Evolutionary conservation across 1,140 invertebrate genomes (phyloP), one percentile per base, ranked within the genome.

Genomic region (Nymphalis io): DNA sequence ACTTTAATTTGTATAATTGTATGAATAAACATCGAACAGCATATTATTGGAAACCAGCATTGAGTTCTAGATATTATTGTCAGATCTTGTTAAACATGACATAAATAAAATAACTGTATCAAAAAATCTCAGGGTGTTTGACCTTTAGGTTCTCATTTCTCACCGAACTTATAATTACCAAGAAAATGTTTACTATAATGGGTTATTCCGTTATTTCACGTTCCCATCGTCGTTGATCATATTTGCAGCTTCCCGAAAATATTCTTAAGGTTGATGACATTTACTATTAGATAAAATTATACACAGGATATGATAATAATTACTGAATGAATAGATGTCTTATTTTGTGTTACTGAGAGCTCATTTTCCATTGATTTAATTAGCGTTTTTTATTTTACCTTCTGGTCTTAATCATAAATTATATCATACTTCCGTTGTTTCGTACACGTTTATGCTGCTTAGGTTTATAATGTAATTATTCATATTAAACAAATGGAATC

Each of bases 181-280:
- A 57, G 67, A 68, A 68, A 16, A 21, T 51, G 57, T 68, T 38
- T 44, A 62, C 51, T 55, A 27, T 55, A 48, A 46, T 27, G 27
- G 48, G 40, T 16, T 16, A 46, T 60, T 55, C 38, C 60, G 60
- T 62, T 62, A 62, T 12, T 46, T 20, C 12, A n/a, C 12, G 59
- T 44, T 8, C 27, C 40, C 13, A 60, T 46, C 23, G 6, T n/a
- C 18, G 40, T 60, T 18, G 38, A 15, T 61, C 42, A 60, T 40
- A 46, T 15, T 51, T 55, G 20, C 38, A 60, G 46, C 57, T 71
- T 72, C 67, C 55, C 53, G 46, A 58, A 66, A 72, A 68, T 46
- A 66, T 33, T 55, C 27, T 59, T 27, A 63, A 59, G 68, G 68
- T 62, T 57, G 27, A 69, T 62, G 67, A 69, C 60, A 59, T 48